Percentiles rank a stretch among this genome's conserved stretches.
Conservation (phyloP, 2,113 vertebrate genomes). For the Marmota monax region DNA sequence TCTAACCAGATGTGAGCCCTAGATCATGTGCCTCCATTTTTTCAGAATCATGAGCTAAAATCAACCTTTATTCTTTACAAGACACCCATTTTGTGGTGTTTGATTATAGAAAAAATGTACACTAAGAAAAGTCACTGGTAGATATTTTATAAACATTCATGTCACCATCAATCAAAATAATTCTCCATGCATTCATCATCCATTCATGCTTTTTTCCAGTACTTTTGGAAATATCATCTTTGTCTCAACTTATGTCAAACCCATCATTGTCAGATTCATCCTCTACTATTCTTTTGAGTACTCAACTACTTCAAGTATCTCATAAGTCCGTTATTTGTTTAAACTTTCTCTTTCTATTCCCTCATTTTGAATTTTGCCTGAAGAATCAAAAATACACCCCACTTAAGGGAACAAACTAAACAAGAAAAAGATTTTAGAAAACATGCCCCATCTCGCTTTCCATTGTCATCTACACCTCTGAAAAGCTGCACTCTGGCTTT, state of each 20-base stretch:
- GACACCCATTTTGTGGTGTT: not conserved
- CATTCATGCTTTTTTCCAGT: not conserved
- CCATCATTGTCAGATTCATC: rapidly evolving
- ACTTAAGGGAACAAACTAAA: not conserved
- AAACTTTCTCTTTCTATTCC: not conserved
- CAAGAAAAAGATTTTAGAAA: not conserved
- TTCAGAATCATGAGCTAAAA: not conserved
- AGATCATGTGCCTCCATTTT: not conserved
- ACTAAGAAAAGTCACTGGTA: not conserved
- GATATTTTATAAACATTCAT: not conserved
- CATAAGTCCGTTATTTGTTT: not conserved
- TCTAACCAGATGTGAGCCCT: not conserved
- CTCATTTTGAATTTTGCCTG: not conserved
- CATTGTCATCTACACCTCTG: not conserved
- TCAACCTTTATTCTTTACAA: not conserved
- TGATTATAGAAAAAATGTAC: not conserved
- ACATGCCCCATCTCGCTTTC: not conserved
- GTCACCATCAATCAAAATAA: not conserved
- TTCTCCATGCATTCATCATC: not conserved
- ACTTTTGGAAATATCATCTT: not conserved
- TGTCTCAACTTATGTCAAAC: too few relatives aligned
- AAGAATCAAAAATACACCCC: not conserved
- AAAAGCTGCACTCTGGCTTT: not conserved
- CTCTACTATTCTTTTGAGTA: not conserved
- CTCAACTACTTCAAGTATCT: not conserved